phyloP scores from a whole-genome alignment of 1,140 invertebrate genomes.

The Patella vulgata region DNA sequence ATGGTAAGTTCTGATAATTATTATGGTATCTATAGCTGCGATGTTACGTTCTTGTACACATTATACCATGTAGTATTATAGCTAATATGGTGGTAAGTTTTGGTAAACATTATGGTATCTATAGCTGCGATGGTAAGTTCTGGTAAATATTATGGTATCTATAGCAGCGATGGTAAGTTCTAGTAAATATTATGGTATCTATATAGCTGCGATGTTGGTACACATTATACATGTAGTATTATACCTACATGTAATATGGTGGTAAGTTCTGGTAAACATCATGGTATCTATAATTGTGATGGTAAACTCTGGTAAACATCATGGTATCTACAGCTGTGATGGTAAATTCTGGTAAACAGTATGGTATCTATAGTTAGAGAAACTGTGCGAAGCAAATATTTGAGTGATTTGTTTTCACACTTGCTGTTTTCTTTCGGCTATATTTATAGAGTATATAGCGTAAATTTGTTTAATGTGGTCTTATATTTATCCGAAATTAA shows the following conservation, averaged over 20 bases:
- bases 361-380: background rate
- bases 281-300: background rate
- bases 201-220: constrained; percentile 9
- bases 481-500: too few relatives aligned
- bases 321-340: background rate
- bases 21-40: background rate
- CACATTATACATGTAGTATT: constrained; percentile 92
- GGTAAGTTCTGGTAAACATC: constrained; percentile 34
- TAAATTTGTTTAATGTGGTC: too few relatives aligned
- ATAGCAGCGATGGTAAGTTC: background rate
- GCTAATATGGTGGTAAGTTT: constrained; percentile 72
- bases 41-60: background rate
- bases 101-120: constrained; percentile 92
- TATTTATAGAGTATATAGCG: too few relatives aligned
- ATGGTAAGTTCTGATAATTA: constrained; percentile 40
- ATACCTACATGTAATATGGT: constrained; percentile 80
- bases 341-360: background rate
- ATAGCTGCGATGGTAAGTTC: constrained; percentile 73
- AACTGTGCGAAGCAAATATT: background rate
- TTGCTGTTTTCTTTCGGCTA: too few relatives aligned
- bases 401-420: too few relatives aligned
- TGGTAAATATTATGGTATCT: background rate
- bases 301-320: constrained; percentile 33
- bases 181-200: background rate
- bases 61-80: background rate